phyloP scores from a whole-genome alignment of 2,888 invertebrate genomes.

The Catocala fraxini region DNA sequence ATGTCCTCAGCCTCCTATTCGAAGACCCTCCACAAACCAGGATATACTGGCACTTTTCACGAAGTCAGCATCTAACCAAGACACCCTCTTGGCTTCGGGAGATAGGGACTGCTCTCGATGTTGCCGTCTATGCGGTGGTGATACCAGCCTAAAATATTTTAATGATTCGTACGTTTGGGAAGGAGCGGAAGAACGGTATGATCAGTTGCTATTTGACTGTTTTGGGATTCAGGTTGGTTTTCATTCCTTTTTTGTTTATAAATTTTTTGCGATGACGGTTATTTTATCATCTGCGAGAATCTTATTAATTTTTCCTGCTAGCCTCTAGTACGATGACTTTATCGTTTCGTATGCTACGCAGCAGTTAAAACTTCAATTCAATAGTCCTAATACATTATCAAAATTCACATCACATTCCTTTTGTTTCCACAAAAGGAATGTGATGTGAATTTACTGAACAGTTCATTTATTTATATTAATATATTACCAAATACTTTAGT shows the following conservation, averaged over 20 bases:
- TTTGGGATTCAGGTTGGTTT: conserved; percentile 61
- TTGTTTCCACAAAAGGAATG: no score
- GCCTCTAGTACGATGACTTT: no score
- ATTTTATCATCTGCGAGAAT: no score
- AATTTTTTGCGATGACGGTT: not conserved
- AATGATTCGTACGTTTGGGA: conserved; percentile 59
- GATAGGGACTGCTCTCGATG: conserved; percentile 47
- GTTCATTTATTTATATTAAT: no score
- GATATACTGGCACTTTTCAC: not conserved
- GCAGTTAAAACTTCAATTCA: no score
- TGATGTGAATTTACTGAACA: no score
- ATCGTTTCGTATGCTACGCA: no score
- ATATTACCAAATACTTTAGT: no score
- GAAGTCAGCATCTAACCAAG: conserved; percentile 7
- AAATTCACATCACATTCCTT: no score
- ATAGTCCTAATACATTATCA: no score
- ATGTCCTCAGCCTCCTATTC: no score
- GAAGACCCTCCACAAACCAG: not conserved
- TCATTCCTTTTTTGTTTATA: not conserved
- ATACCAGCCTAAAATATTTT: conserved; percentile 53
- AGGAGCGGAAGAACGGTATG: conserved; percentile 62
- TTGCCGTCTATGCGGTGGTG: conserved; percentile 64
- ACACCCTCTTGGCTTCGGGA: conserved; percentile 51
- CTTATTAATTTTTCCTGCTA: no score
- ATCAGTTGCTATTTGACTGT: conserved; percentile 61